Percentiles rank a stretch among this genome's conserved stretches.
phyloP scores from a whole-genome alignment of 1,140 invertebrate species.

The Drosophila kikkawai region DNA sequence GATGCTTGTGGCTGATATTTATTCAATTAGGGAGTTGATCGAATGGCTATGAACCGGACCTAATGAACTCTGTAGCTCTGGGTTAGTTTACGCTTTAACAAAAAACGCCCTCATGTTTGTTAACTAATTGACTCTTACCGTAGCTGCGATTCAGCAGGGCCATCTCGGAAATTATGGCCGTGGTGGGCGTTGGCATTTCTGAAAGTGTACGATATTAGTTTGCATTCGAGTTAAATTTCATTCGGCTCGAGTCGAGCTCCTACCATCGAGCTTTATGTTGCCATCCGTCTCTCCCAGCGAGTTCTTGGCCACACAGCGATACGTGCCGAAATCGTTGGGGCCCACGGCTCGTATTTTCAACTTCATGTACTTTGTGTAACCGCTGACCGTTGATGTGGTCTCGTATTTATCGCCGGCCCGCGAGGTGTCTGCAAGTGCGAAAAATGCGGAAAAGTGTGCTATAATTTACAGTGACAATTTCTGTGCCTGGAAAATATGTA shows the following conservation, averaged over 20 bases:
- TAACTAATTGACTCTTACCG: constrained; percentile 56
- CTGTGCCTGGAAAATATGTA: constrained; percentile 12
- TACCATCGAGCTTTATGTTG: constrained; percentile 96
- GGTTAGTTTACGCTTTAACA: constrained; percentile 14
- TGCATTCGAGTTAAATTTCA: not conserved
- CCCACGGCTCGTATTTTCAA: constrained; percentile 93
- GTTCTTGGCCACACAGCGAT: constrained; percentile 97
- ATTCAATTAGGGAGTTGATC: constrained; percentile 56
- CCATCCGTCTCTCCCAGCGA: constrained; percentile 96
- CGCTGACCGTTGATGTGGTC: constrained; percentile 91
- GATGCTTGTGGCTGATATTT: constrained; percentile 41
- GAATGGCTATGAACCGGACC: constrained; percentile 35
- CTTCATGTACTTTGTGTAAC: constrained; percentile 95
- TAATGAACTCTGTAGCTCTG: constrained; percentile 22
- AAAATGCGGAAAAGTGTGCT: constrained; percentile 28
- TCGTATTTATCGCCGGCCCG: constrained; percentile 93
- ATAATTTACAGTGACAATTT: constrained; percentile 42
- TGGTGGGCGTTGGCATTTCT: constrained; percentile 91
- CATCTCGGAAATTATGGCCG: constrained; percentile 87
- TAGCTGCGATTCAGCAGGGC: constrained; percentile 78
- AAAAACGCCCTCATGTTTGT: not conserved
- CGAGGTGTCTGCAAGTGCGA: constrained; percentile 72
- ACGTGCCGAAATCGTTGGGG: constrained; percentile 93
- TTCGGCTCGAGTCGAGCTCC: constrained; percentile 64
- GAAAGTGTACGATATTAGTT: constrained; percentile 32